These are phyloP conservation scores for Pollachius pollachius DNA, from an alignment of 2,113 vertebrate genomes.

Conservation along the genomic window DNA sequence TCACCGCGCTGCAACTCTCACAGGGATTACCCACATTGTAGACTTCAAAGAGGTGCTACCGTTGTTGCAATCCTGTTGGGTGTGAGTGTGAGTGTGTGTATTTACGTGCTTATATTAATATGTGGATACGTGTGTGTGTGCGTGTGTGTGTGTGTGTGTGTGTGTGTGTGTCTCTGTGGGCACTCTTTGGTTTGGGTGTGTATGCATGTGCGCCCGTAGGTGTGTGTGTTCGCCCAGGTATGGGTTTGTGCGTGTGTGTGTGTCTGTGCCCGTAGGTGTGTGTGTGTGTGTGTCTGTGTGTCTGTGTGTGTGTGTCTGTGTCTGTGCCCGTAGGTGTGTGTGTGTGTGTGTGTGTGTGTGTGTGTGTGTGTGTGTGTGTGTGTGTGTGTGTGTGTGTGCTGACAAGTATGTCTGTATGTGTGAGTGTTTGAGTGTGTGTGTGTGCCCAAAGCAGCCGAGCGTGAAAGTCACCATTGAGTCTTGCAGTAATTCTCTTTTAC, in stretches of 20 bases:
- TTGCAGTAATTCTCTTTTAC: background rate
- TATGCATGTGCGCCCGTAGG: no score
- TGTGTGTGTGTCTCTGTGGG: background rate
- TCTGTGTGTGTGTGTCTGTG: no score
- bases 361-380: no score
- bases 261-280: no score
- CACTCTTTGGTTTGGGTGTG: background rate
- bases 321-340: no score
- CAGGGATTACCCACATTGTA: constrained; percentile 26
- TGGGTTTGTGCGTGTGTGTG: no score
- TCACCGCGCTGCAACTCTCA: background rate
- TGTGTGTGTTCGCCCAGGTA: no score
- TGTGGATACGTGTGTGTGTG: background rate
- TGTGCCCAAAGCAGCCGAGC: constrained; percentile 9
- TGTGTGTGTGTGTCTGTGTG: background rate
- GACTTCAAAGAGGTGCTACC: constrained; percentile 7
- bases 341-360: no score
- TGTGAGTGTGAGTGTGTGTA: constrained; percentile 23
- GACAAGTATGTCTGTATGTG: no score
- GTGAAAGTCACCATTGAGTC: constrained; percentile 1
- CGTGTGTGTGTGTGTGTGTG: no score
- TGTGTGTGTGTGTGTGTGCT: no score
- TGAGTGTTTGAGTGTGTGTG: background rate
- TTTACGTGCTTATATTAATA: background rate
- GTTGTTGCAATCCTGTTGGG: background rate